Conservation (phyloP, 2,888 invertebrate genomes). For the Lepidocyrtinus sp. region DNA sequence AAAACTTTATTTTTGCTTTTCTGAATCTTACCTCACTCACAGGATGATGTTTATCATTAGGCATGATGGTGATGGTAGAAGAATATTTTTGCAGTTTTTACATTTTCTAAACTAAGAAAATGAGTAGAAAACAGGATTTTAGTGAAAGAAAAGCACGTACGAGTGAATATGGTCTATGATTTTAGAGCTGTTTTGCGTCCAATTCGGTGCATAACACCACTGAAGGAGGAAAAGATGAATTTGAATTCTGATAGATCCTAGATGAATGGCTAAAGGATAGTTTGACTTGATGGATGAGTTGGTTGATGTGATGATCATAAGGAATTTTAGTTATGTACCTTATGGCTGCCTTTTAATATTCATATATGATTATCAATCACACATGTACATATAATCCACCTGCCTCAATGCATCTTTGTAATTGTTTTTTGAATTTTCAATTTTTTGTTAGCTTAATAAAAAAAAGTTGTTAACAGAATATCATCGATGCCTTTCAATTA, state of each 20-base stretch:
- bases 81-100: not conserved
- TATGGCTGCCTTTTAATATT: no score
- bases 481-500: no score
- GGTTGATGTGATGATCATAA: slow-evolving; percentile 1
- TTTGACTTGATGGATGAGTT: not conserved
- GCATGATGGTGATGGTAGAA: not conserved
- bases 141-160: not conserved
- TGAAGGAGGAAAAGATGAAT: not conserved
- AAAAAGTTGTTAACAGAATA: slow-evolving; percentile 6
- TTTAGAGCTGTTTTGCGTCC: not conserved
- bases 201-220: not conserved
- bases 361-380: no score
- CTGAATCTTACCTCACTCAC: no score
- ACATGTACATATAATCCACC: no score
- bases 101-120: not conserved
- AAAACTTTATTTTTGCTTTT: not conserved
- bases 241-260: not conserved
- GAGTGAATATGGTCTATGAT: no score
- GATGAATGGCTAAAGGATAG: not conserved
- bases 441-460: not conserved
- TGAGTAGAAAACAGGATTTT: slow-evolving; percentile 8
- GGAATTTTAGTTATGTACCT: not conserved
- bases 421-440: not conserved
- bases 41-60: no score
- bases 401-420: no score